Conservation (phyloP, 2,113 vertebrate species). For the Myiagra hebetior region DNA sequence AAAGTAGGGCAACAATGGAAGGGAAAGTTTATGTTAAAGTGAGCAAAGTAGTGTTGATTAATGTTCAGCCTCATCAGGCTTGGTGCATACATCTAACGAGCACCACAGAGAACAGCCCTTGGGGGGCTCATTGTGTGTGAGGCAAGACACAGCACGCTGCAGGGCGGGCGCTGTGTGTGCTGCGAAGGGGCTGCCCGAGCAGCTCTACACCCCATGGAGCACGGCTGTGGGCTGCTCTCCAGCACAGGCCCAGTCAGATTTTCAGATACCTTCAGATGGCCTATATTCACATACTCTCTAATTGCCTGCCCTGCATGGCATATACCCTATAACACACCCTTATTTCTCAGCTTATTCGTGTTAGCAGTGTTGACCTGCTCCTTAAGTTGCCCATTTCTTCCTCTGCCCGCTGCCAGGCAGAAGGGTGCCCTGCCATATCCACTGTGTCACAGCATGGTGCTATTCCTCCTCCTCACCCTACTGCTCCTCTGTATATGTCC, state of each 20-base stretch:
- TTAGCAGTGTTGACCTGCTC: not conserved
- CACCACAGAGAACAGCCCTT: not conserved
- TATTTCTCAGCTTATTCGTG: not conserved
- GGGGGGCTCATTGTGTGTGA: not conserved
- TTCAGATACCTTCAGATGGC: not conserved
- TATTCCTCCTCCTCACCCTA: not conserved
- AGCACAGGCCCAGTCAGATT: not conserved
- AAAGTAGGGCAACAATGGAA: not conserved
- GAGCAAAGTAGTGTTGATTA: not conserved
- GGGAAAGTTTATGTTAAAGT: not conserved
- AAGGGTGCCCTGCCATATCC: not conserved
- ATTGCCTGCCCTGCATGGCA: not conserved
- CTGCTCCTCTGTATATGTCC: not conserved
- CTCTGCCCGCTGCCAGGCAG: not conserved
- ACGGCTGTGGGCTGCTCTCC: not conserved
- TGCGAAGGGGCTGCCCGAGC: accelerated
- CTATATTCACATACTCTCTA: not conserved
- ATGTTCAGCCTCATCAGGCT: not conserved
- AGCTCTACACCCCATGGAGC: accelerated
- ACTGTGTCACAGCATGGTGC: not conserved
- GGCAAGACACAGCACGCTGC: not conserved
- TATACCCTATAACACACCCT: not conserved
- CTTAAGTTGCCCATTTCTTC: not conserved
- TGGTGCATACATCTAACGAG: not conserved
- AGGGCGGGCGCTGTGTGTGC: accelerated